Evolutionary conservation across 2,888 invertebrate genomes (phyloP).

Genomic region (Rhingia rostrata): DNA sequence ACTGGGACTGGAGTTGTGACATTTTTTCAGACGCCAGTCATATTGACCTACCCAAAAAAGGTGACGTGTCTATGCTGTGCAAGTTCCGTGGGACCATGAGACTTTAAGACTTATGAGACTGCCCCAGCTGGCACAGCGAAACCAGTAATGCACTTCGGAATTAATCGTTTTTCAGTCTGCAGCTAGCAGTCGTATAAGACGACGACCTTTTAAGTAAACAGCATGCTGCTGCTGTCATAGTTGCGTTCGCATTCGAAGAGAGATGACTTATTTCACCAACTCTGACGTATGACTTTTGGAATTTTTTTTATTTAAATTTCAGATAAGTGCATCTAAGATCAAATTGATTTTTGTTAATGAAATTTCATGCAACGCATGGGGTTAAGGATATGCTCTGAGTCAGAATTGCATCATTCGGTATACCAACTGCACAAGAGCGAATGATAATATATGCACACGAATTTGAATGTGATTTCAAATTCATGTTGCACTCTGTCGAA

Average conservation of each 20-base stretch:
- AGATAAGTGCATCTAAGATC: slow-evolving; percentile 29
- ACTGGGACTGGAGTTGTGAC: slow-evolving; percentile 28
- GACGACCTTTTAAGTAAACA: slow-evolving; percentile 32
- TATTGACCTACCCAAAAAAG: slow-evolving; percentile 71
- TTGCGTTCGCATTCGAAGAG: slow-evolving; percentile 23
- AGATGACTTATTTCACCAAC: slow-evolving; percentile 35
- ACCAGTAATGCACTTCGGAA: slow-evolving; percentile 22
- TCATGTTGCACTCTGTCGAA: slow-evolving; percentile 23
- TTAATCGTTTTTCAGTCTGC: slow-evolving; percentile 30
- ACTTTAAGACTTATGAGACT: not conserved
- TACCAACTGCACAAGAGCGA: slow-evolving; percentile 2
- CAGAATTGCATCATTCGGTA: slow-evolving; percentile 47
- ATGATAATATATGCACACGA: slow-evolving; percentile 37
- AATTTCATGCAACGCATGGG: slow-evolving; percentile 9
- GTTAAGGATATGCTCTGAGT: slow-evolving; percentile 25
- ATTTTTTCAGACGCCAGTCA: slow-evolving; percentile 58
- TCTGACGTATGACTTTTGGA: slow-evolving; percentile 7
- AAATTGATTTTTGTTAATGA: slow-evolving; percentile 30
- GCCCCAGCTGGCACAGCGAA: slow-evolving; percentile 23
- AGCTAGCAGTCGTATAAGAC: too few relatives aligned
- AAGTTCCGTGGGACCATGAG: slow-evolving; percentile 52
- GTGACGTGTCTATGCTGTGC: slow-evolving; percentile 41
- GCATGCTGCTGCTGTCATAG: not conserved
- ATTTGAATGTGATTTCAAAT: slow-evolving; percentile 32
- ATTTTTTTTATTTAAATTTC: slow-evolving; percentile 14